Evolutionary conservation across 23 tunicate genomes (phyloP).

Genomic region (Halocynthia aurantium): DNA sequence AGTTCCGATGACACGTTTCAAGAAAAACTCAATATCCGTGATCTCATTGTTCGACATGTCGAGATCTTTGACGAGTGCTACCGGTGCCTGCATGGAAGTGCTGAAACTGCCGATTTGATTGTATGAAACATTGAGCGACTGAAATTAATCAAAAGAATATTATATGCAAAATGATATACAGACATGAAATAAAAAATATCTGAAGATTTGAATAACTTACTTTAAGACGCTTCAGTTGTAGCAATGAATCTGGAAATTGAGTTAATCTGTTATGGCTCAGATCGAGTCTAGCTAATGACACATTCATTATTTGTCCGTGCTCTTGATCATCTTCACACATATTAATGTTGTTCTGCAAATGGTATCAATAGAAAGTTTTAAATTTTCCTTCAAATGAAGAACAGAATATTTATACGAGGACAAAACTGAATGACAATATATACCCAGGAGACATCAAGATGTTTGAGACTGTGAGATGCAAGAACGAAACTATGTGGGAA

Average conservation of each 20-base stretch:
- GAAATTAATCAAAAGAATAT: neutral
- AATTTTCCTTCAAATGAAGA: neutral
- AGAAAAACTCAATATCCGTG: neutral
- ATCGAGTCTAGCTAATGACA: neutral
- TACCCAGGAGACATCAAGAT: neutral
- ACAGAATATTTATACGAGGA: neutral
- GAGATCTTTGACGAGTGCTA: neutral
- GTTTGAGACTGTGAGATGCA: neutral
- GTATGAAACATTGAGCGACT: neutral
- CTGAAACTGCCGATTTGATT: neutral
- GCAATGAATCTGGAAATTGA: neutral
- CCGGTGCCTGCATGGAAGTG: neutral
- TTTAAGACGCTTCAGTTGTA: neutral
- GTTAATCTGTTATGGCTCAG: constrained; percentile 1
- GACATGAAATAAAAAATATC: neutral
- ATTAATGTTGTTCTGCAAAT: neutral
- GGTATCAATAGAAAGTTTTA: neutral
- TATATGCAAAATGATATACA: neutral
- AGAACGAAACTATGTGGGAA: neutral
- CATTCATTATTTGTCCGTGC: neutral
- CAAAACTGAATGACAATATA: neutral
- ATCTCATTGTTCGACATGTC: constrained; percentile 1
- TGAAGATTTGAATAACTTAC: neutral
- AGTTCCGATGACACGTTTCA: neutral
- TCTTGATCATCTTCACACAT: neutral